These are phyloP conservation scores for Athene noctua DNA, from an alignment of 2,113 vertebrate genomes.

Conservation along the genomic window DNA sequence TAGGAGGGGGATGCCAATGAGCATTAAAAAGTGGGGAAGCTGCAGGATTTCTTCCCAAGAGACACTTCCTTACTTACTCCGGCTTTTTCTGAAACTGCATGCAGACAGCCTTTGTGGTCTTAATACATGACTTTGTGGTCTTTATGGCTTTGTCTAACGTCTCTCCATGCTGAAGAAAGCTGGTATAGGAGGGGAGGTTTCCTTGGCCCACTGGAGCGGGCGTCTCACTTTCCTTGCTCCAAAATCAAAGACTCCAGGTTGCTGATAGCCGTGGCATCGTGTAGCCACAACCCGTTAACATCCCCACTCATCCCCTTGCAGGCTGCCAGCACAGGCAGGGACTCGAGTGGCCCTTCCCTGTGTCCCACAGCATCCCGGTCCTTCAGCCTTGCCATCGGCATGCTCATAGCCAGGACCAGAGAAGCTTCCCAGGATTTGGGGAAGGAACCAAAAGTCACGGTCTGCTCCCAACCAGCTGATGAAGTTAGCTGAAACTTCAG, in stretches of 20 bases:
- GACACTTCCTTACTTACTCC: not conserved
- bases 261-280: rapidly evolving
- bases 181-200: not conserved
- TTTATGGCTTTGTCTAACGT: not conserved
- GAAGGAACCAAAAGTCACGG: not conserved
- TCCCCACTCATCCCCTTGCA: rapidly evolving
- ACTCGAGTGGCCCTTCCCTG: rapidly evolving
- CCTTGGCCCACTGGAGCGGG: not conserved
- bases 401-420: rapidly evolving
- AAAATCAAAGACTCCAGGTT: not conserved
- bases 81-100: not conserved
- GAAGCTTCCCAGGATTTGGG: not conserved
- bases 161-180: not conserved
- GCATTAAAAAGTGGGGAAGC: not conserved
- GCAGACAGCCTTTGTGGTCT: not conserved
- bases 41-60: not conserved
- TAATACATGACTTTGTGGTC: not conserved
- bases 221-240: not conserved
- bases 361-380: not conserved
- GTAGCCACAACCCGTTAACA: rapidly evolving
- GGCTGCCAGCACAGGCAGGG: not conserved
- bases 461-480: not conserved
- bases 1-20: not conserved
- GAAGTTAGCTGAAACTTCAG: not conserved
- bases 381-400: not conserved